Base-by-base conservation (phyloP, 2,113 vertebrate species). In the Toxotes jaculatrix region DNA sequence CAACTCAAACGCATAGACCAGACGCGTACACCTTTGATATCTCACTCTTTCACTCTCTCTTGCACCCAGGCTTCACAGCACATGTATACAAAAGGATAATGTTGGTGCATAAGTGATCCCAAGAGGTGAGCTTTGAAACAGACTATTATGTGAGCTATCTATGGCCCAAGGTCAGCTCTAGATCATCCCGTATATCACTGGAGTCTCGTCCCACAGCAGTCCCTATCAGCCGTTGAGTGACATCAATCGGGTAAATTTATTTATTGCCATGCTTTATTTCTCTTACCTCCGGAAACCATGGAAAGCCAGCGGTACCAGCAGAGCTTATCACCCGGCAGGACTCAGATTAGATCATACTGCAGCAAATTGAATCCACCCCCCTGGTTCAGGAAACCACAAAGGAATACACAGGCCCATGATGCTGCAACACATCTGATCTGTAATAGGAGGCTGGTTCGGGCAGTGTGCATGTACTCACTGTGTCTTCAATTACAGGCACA, bases 301-400 rank as follows among this genome's bases (percentile, higher is more conserved):
- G 81, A 87, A 71, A 89, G 64, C 80, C 78, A 83, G 74, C 13
- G 9, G 71, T 74, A 86, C 81, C 82, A 84, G 62, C 81, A 72
- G 68, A 88, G 88, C 86, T 93, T 94, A 94, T 95, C 92, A 84
- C 90, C 79, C 65, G 63, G 77, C 88, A 90, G 81, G 90, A 86
- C 83, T 90, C 65, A 88, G 94, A 95, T 95, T 94, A 94, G 91
- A 94, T 95, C 92, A 92, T 82, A 81, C 86, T 89, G 91, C 89
- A 93, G 89, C 90, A 94, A 94, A 94, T 93, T 87, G 87, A 94
- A 94, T 89, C 90, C 87, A 55, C 82, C 85, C 77, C 82, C 78
- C 82, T 49, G 42, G 69, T 85, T 88, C 38, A 65, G 66, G 70
- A 90, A 84, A 82, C 77, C 86, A 86, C 76, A 79, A 80, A 84